Base-by-base conservation (phyloP, 2,888 invertebrate genomes). In the Allygus modestus region DNA sequence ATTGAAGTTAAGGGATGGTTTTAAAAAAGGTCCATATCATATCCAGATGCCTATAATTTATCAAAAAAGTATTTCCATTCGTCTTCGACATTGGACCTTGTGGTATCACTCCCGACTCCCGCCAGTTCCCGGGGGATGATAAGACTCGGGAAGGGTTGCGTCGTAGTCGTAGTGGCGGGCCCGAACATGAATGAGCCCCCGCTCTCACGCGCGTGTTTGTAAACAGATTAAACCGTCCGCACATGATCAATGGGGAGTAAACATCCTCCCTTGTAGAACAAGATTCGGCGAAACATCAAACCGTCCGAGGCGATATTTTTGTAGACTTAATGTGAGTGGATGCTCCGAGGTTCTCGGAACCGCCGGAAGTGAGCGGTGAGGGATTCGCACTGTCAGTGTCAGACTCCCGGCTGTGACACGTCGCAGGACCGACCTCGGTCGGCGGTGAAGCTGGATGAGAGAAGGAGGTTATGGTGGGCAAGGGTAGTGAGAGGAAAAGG, bases 271-370 rank as follows among this genome's bases (percentile, higher is more conserved):
- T 20, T 79, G 79, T 79, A 54, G 23, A 58, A 79, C 79, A 79
- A 79, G 79, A 79, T 58, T 58, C 79, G 79, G 79, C 79, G 79
- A 79, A 79, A 79, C 79, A 51, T 79, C 79, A 79, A 79, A 79
- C 17, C 79, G 28, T 1, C 20, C 31, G 79, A 58, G 79, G 79
- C 79, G 33, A 79, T 79, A 79, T 79, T 79, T 79, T 79, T 58
- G 58, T 54, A 58, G 58, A 77, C 46, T 77, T 79, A 79, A 79
- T 79, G 79, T 31, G 79, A 54, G 26, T 23, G 51, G 58, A 31
- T 58, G 54, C 75, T 77, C 79, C 79, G 11, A 33, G 17, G 28
- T 79, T 79, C 79, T 20, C 1, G 58, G 79, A 79, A 79, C 79
- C 11, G 20, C 58, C 33, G 79, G 37, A 77, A 54, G 46, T 58